Base-by-base conservation (phyloP, 2,113 vertebrate species). In the Chaetodon auriga region DNA sequence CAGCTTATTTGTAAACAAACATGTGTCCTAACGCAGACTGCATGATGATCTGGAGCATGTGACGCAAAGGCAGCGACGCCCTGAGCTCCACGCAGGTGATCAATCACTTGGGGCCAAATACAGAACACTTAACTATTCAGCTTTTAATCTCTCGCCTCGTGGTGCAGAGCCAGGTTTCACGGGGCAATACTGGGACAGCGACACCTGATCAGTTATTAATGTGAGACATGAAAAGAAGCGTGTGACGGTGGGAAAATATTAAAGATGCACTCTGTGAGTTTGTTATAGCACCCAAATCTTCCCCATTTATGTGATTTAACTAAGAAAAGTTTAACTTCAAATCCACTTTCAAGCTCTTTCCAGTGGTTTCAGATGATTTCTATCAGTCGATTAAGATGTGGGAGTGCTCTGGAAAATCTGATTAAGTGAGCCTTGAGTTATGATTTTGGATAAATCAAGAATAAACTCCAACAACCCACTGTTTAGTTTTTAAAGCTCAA, bases 111-210 rank as follows among this genome's bases (percentile, higher is more conserved):
- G 51, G 55, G 78, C 36, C 66, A 76, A 71, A 78, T 82, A 82
- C 80, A 76, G 87, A 75, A 35, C 53, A 60, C 83, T 82, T 81
- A 84, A 68, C 5, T 49, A 30, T 49, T 88, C 71, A 81, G 43
- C 80, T 83, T 21, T 69, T 89, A 89, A 89, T 75, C 85, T 61
- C 70, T 71, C 18, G 1, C 8, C 66, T 49, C 66, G 60, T 68
- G 64, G 25, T 73, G 38, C 4, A 15, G n/a, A n/a, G 54, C 36
- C 45, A 25, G 65, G 48, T 30, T 16, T 49, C 8, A 68, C 10
- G 13, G 57, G 35, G 36, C 35, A 61, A 64, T 21, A 18, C 45
- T 23, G 19, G 14, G 30, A 70, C 21, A 18, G 2, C 8, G 48
- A 15, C 7, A 14, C 7, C 6, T 49, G 0, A 78, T 48, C 10